These are phyloP conservation scores for Rhagologus leucostigma DNA, from an alignment of 2,113 vertebrate species.

Conservation along the genomic window DNA sequence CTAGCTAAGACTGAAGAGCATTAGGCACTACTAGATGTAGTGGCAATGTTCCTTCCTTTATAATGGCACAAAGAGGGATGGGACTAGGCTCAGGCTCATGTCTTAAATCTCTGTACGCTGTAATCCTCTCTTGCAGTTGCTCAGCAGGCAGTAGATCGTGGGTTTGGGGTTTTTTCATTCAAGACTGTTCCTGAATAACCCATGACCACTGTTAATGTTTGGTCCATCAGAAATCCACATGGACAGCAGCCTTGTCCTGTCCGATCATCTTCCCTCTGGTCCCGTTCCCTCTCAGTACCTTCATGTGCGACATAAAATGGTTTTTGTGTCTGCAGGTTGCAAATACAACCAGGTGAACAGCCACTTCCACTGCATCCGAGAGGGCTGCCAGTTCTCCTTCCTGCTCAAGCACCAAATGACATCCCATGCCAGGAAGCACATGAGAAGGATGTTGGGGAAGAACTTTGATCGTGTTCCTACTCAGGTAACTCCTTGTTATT, in stretches of 20 bases:
- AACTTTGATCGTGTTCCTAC: constrained; percentile 94
- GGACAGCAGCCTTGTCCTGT: not conserved
- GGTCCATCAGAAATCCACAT: not conserved
- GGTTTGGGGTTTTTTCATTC: not conserved
- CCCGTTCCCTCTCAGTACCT: not conserved
- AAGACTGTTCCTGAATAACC: not conserved
- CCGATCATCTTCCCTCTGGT: not conserved
- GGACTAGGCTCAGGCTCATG: not conserved
- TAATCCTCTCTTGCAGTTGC: not conserved
- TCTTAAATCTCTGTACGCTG: not conserved
- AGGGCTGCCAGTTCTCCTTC: constrained; percentile 99
- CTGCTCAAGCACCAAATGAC: constrained; percentile 99
- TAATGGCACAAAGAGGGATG: not conserved
- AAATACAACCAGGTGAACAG: constrained; percentile 99
- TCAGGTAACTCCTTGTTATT: constrained; percentile 76
- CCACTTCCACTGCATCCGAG: constrained; percentile 98
- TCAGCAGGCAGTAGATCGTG: not conserved
- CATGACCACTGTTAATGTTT: not conserved
- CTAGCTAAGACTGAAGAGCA: not conserved
- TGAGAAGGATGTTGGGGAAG: constrained; percentile 98
- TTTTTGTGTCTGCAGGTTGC: constrained; percentile 79
- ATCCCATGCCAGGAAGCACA: constrained; percentile 96
- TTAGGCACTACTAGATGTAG: not conserved
- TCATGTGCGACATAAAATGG: not conserved
- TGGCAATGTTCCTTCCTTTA: not conserved